These are phyloP conservation scores for Muntiacus reevesi DNA, from an alignment of 2,113 vertebrate genomes.

Conservation along the genomic window DNA sequence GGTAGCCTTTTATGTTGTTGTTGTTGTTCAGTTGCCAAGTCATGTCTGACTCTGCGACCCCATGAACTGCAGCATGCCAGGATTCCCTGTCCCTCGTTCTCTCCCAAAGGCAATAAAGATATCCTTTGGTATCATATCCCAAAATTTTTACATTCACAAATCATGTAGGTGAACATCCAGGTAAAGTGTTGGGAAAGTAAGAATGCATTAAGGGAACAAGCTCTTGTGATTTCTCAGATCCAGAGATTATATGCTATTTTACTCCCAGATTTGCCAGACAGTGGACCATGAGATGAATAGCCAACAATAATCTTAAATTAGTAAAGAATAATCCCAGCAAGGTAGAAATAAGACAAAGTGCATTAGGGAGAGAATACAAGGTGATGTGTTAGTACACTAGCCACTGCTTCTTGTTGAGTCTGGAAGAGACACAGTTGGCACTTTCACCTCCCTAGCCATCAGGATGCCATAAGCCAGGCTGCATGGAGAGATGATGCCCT, in stretches of 20 bases:
- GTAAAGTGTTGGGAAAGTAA: not conserved
- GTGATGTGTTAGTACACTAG: not conserved
- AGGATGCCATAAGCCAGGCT: not conserved
- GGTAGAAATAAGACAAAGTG: not conserved
- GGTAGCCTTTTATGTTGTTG: not conserved
- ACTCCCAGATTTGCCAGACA: not conserved
- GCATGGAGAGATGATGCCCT: not conserved
- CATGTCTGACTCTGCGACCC: rapidly evolving
- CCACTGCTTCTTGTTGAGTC: rapidly evolving
- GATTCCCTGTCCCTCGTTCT: not conserved
- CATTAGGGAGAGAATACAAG: not conserved
- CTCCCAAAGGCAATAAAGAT: not conserved
- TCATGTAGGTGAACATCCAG: not conserved
- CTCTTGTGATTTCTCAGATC: not conserved
- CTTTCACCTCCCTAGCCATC: not conserved
- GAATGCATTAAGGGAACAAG: not conserved
- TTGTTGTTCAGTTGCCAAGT: not conserved
- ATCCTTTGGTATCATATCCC: not conserved
- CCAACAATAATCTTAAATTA: not conserved
- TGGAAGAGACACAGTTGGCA: not conserved
- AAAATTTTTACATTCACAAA: not conserved
- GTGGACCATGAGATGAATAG: not conserved
- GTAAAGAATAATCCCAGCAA: not conserved
- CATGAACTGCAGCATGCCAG: not conserved
- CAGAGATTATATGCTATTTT: not conserved